Conservation (phyloP, 1,140 invertebrate species). For the Drosophila yakuba region DNA sequence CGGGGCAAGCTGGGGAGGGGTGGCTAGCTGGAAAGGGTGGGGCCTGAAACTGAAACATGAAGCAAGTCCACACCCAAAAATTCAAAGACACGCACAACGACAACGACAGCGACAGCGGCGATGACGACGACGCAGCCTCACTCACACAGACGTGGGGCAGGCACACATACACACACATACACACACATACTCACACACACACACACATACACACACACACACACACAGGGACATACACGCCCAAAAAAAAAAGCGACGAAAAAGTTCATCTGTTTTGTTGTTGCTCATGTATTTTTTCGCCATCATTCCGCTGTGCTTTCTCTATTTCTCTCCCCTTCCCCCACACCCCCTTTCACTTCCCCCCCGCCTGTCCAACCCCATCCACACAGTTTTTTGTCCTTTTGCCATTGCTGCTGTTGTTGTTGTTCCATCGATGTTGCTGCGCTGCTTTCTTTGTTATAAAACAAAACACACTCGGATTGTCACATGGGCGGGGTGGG, state of each 20-base stretch:
- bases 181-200: conserved; percentile 38
- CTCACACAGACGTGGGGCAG: conserved; percentile 33
- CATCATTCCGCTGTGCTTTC: conserved; percentile 12
- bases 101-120: conserved; percentile 35
- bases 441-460: conserved; percentile 31
- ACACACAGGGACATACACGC: conserved; percentile 17
- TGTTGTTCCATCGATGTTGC: conserved; percentile 1
- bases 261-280: conserved; percentile 40
- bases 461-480: conserved; percentile 43
- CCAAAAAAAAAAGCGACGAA: conserved; percentile 35
- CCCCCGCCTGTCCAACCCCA: no score
- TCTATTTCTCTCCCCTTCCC: neutral
- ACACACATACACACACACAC: conserved; percentile 31
- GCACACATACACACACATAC: conserved; percentile 27
- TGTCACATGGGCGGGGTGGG: conserved; percentile 4
- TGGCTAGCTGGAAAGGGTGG: conserved; percentile 1
- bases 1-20: neutral
- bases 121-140: conserved; percentile 46
- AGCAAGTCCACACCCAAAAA: conserved; percentile 81
- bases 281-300: conserved; percentile 19
- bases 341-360: neutral
- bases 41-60: conserved; percentile 70
- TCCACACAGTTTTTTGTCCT: neutral
- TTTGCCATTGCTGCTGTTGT: neutral
- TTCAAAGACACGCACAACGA: conserved; percentile 77